Percentiles rank a stretch among this genome's conserved stretches.
Evolutionary conservation across 2,797 vertebrate species (phyloP).

Genomic region (Hemibagrus guttatus): DNA sequence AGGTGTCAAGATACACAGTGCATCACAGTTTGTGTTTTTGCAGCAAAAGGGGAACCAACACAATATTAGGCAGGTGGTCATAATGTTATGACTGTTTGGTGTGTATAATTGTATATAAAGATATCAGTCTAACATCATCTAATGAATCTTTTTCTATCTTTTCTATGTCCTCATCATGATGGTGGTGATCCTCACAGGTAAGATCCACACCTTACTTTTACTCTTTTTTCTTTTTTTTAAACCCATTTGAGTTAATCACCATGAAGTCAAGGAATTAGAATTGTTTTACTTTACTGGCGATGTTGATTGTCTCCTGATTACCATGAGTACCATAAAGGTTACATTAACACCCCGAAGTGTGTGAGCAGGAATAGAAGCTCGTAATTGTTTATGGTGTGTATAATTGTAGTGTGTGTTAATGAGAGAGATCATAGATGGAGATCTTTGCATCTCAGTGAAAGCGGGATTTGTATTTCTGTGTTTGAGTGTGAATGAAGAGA

Average conservation of each 20-base stretch:
- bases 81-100: no score
- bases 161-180: conserved; percentile 1
- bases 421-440: neutral
- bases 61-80: no score
- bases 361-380: neutral
- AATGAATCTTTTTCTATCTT: conserved; percentile 1
- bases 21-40: no score
- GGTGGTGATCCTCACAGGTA: conserved; percentile 33
- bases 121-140: neutral
- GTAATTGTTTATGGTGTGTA: neutral
- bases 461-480: neutral
- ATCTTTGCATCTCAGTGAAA: neutral
- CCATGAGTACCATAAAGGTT: neutral
- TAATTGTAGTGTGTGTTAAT: neutral
- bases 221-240: neutral
- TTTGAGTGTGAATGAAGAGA: neutral
- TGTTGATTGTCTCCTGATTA: neutral
- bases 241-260: neutral
- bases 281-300: neutral
- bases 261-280: neutral
- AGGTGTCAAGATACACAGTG: no score
- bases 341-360: neutral
- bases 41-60: no score
- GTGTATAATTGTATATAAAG: no score
- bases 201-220: neutral